phyloP scores from a whole-genome alignment of 2,113 vertebrate genomes.

The Sturnira hondurensis region DNA sequence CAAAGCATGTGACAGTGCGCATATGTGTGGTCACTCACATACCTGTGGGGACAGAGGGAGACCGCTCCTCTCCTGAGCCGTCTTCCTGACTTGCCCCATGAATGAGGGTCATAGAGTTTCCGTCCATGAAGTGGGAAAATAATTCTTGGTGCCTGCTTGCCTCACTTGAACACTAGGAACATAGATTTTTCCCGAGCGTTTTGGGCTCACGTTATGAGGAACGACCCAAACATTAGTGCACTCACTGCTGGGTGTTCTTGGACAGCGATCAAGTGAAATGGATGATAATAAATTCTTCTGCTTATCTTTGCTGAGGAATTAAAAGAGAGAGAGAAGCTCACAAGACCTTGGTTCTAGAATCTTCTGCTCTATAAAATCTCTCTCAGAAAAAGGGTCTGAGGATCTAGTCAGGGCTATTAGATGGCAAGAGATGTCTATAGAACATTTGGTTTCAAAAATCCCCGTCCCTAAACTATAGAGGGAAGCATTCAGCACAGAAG shows the following conservation, averaged over 20 bases:
- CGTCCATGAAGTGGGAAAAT: neutral
- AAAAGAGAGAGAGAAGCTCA: neutral
- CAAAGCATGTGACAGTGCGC: neutral
- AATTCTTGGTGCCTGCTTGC: neutral
- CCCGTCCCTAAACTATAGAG: neutral
- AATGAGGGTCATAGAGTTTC: neutral
- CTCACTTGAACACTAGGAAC: neutral
- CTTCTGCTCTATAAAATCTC: neutral
- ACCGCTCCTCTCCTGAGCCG: neutral
- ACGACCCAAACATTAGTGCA: neutral
- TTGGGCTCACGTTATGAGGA: neutral
- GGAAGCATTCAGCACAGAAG: neutral
- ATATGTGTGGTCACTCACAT: neutral
- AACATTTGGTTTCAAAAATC: neutral
- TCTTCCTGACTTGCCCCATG: neutral
- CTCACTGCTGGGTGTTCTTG: neutral
- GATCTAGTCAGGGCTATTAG: neutral
- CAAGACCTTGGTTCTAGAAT: neutral
- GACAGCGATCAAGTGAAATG: neutral
- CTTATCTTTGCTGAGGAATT: slow-evolving; percentile 16
- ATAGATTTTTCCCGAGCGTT: neutral
- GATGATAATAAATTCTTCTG: neutral
- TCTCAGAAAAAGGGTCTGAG: neutral
- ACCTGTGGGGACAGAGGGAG: neutral
- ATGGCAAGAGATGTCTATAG: neutral